These are phyloP conservation scores for Meteorus colon DNA, from an alignment of 2,888 invertebrate species.

Conservation along the genomic window DNA sequence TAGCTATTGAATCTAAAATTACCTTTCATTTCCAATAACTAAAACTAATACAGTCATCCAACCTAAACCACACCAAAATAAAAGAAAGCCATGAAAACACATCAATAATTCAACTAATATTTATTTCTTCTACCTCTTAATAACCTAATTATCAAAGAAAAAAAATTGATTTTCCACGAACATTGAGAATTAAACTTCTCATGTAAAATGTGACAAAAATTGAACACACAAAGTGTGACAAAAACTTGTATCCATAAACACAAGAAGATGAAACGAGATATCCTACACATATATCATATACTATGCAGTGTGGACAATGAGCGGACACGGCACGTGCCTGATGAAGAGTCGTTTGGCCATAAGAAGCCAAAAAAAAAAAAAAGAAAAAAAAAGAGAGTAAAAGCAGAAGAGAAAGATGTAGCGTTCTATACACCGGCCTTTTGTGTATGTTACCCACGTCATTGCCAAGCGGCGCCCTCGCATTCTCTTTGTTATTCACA, in stretches of 20 bases:
- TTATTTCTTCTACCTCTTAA: no score
- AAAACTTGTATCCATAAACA: neutral
- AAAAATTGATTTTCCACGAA: no score
- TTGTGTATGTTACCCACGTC: slow-evolving; percentile 16
- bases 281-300: slow-evolving; percentile 19
- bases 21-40: no score
- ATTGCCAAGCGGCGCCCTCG: neutral
- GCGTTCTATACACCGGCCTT: neutral
- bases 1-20: no score
- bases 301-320: slow-evolving; percentile 22
- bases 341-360: slow-evolving; percentile 25
- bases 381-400: neutral
- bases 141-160: no score
- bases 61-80: no score
- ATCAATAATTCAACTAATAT: no score
- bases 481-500: slow-evolving; percentile 30
- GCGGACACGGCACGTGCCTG: slow-evolving; percentile 27
- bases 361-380: neutral
- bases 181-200: no score
- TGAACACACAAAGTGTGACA: neutral
- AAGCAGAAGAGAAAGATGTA: neutral
- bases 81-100: no score
- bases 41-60: no score
- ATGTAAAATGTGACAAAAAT: neutral
- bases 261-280: slow-evolving; percentile 43